These are phyloP conservation scores for human (Homo sapiens) DNA, from an alignment of 2,113 vertebrate species.

Conservation along the genomic window GRCh38 chr21:31740001-31740500, in stretches of 20 bases:
- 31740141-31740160: too few species aligned
- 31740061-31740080: too few species aligned
- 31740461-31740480: neutral
- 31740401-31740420: neutral
- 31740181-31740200: neutral
- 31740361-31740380: neutral
- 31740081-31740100: too few species aligned
- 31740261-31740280: neutral
- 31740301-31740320: neutral
- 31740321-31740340: neutral
- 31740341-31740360: neutral
- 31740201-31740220: neutral
- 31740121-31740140: too few species aligned
- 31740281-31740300: neutral
- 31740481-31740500: neutral
- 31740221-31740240: neutral
- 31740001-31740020: too few species aligned
- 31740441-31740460: neutral
- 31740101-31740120: too few species aligned
- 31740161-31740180: too few species aligned
- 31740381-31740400: neutral
- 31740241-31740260: neutral
- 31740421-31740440: neutral
- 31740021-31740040: too few species aligned
- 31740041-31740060: too few species aligned